These are phyloP conservation scores for Terebella lapidaria DNA, from an alignment of 2,888 invertebrate species.

Conservation along the genomic window DNA sequence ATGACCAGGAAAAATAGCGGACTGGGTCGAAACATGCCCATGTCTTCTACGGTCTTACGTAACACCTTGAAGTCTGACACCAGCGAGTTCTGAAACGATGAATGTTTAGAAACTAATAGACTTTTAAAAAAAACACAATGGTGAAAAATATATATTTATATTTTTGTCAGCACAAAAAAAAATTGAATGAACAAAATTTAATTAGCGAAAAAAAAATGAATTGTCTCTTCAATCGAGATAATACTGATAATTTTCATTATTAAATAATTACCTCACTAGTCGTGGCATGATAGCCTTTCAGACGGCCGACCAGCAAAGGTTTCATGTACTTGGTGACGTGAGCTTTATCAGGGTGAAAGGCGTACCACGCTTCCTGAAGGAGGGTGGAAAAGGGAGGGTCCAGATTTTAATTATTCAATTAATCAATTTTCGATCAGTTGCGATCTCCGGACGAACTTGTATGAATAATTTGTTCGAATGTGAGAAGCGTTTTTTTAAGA, in stretches of 20 bases:
- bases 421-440: no score
- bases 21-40: conserved; percentile 18
- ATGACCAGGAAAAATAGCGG: conserved; percentile 36
- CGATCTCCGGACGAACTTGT: no score
- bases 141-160: not conserved
- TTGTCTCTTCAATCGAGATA: not conserved
- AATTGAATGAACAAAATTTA: not conserved
- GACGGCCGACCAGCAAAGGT: conserved; percentile 29
- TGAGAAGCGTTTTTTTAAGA: no score
- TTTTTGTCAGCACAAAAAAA: conserved; percentile 1
- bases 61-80: conserved; percentile 39
- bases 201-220: not conserved
- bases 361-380: conserved; percentile 40
- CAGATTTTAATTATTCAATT: no score
- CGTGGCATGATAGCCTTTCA: not conserved
- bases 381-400: no score
- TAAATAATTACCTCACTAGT: not conserved
- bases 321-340: conserved; percentile 43
- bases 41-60: conserved; percentile 35
- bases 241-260: not conserved
- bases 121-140: not conserved
- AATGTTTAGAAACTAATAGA: not conserved
- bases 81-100: conserved; percentile 11
- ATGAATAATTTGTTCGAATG: no score
- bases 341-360: conserved; percentile 45